Evolutionary conservation across 1,140 invertebrate genomes (phyloP).

Genomic region (Drosophila murphyi): DNA sequence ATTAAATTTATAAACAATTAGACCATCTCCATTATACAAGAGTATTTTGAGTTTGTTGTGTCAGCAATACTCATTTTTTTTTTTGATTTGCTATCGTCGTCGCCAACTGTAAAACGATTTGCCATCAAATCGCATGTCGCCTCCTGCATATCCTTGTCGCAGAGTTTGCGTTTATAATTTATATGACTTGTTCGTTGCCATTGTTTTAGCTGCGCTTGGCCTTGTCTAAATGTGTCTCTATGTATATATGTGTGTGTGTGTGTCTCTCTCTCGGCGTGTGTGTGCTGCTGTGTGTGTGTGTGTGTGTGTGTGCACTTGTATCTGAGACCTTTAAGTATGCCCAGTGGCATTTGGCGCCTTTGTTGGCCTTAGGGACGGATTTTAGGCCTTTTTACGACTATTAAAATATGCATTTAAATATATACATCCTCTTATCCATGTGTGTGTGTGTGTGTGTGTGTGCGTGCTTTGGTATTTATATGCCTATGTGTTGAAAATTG

Average conservation of each 20-base stretch:
- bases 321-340: constrained; percentile 67
- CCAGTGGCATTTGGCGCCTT: constrained; percentile 63
- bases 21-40: no score
- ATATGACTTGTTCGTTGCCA: constrained; percentile 67
- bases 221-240: constrained; percentile 52
- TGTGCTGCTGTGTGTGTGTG: constrained; percentile 13
- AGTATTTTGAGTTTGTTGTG: no score
- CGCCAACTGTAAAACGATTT: constrained; percentile 68
- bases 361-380: constrained; percentile 47
- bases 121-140: constrained; percentile 76
- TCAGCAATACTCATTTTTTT: neutral
- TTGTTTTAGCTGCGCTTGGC: constrained; percentile 73
- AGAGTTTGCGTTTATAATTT: constrained; percentile 82
- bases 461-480: constrained; percentile 25
- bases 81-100: constrained; percentile 57
- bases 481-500: constrained; percentile 68
- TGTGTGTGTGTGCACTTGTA: constrained; percentile 34
- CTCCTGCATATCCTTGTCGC: constrained; percentile 69
- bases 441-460: constrained; percentile 6
- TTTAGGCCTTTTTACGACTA: constrained; percentile 69
- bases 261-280: constrained; percentile 20
- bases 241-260: constrained; percentile 22
- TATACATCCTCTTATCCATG: constrained; percentile 27
- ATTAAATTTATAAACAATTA: no score
- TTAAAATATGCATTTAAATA: constrained; percentile 82